These are phyloP conservation scores for Gastrophryne carolinensis DNA, from an alignment of 2,797 vertebrate species.

Conservation along the genomic window DNA sequence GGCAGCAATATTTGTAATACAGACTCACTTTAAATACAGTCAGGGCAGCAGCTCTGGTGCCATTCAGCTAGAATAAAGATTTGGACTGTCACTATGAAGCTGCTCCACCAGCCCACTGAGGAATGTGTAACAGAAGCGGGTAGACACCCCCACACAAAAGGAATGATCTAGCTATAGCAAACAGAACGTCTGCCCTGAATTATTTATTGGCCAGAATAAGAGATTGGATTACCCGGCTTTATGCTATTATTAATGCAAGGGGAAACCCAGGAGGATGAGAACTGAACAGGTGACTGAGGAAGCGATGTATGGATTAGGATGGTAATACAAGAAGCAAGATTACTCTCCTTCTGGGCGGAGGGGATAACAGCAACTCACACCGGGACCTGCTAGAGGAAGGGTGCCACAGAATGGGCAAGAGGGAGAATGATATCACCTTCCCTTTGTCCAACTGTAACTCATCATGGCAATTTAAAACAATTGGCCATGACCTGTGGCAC, in stretches of 20 bases:
- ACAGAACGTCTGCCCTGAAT: not conserved
- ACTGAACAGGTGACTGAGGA: not conserved
- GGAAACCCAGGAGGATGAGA: not conserved
- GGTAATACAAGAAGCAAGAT: not conserved
- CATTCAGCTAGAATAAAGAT: no score
- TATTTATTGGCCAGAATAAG: not conserved
- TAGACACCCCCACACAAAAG: not conserved
- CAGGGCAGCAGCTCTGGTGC: no score
- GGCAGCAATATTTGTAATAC: no score
- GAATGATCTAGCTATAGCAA: not conserved
- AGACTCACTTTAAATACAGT: no score
- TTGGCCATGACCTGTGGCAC: not conserved
- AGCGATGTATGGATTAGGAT: not conserved
- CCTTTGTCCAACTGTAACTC: not conserved
- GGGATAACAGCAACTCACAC: not conserved
- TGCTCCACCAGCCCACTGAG: not conserved
- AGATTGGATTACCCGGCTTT: not conserved
- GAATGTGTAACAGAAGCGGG: not conserved
- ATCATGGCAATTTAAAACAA: slow-evolving; percentile 2
- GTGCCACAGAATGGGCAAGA: not conserved
- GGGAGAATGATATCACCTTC: not conserved
- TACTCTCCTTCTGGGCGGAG: not conserved
- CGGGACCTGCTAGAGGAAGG: not conserved
- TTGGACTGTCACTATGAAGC: no score
- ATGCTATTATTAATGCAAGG: not conserved